phyloP scores from a whole-genome alignment of 2,113 vertebrate genomes.

The Anarhynchus alexandrinus region DNA sequence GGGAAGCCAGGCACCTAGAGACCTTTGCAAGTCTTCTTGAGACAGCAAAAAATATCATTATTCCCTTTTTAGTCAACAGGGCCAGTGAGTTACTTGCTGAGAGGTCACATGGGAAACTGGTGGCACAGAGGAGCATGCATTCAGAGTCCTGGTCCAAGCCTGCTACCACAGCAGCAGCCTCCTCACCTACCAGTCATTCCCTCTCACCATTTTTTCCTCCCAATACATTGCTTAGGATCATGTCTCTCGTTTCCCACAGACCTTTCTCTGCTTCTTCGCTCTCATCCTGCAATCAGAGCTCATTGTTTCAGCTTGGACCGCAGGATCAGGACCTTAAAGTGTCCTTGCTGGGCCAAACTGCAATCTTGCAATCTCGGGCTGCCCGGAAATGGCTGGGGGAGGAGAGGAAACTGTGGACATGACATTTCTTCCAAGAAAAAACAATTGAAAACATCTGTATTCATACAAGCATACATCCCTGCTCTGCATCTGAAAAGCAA shows the following conservation, averaged over 20 bases:
- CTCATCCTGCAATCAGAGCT: background rate
- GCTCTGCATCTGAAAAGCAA: background rate
- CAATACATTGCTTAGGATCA: background rate
- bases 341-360: background rate
- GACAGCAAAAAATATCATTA: background rate
- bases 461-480: background rate
- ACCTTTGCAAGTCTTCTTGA: background rate
- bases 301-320: background rate
- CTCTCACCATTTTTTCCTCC: background rate
- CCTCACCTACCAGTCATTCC: background rate
- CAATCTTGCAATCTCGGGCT: background rate
- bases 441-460: background rate
- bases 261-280: background rate
- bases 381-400: background rate
- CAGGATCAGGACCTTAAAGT: background rate
- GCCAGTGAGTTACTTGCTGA: fast-evolving
- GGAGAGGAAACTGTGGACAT: background rate
- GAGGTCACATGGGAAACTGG: background rate
- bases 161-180: background rate
- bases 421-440: background rate
- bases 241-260: background rate
- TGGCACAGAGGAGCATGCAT: background rate
- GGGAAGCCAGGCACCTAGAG: background rate
- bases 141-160: background rate
- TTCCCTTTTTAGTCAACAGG: background rate